Percentiles rank a stretch among this genome's conserved stretches.
These are phyloP conservation scores for Pterobdella sp. DNA, from an alignment of 2,888 invertebrate genomes.

Conservation along the genomic window DNA sequence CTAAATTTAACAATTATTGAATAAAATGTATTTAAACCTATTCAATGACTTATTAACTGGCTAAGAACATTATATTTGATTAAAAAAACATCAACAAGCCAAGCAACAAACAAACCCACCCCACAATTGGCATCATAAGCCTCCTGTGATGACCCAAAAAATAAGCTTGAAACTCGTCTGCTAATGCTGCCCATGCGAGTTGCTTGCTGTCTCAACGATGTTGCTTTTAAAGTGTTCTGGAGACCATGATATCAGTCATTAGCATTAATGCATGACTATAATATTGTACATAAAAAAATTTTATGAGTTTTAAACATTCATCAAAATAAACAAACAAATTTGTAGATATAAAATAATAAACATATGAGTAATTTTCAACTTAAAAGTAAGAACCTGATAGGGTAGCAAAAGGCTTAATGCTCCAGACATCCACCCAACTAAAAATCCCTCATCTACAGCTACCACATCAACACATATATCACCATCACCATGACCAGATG, in stretches of 20 bases:
- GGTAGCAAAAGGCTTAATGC: constrained; percentile 12
- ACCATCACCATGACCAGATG: constrained; percentile 1
- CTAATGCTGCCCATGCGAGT: constrained; percentile 12
- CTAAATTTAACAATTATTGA: too few species aligned
- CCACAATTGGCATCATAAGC: neutral
- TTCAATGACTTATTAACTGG: too few species aligned
- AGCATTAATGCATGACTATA: too few species aligned
- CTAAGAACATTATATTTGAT: too few species aligned
- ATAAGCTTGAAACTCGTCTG: constrained; percentile 18
- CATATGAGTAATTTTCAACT: neutral
- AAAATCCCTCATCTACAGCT: constrained; percentile 11
- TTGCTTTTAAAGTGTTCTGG: neutral
- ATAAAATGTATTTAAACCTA: too few species aligned
- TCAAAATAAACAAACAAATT: too few species aligned
- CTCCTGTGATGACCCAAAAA: constrained; percentile 19
- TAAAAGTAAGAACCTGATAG: constrained; percentile 16
- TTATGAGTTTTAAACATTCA: too few species aligned
- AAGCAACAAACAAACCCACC: neutral
- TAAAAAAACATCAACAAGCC: too few species aligned
- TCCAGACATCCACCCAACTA: constrained; percentile 25
- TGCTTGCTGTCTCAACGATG: constrained; percentile 11
- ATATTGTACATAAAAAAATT: too few species aligned
- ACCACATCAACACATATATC: constrained; percentile 24
- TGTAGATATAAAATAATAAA: neutral
- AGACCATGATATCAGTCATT: neutral